These are phyloP conservation scores for Mesembrinibis cayennensis DNA, from an alignment of 2,113 vertebrate genomes.

Conservation along the genomic window DNA sequence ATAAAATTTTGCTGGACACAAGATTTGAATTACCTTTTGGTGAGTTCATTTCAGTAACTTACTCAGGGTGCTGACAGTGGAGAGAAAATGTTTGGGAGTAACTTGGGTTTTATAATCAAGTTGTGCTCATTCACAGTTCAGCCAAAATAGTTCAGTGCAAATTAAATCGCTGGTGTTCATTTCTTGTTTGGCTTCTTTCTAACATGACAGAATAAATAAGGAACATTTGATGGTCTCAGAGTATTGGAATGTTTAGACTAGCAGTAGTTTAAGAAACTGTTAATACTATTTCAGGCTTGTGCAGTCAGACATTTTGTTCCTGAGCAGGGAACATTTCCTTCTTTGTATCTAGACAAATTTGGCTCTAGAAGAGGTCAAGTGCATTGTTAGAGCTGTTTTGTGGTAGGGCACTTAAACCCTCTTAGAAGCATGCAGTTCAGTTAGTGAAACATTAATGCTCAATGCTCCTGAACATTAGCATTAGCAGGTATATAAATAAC, in stretches of 20 bases:
- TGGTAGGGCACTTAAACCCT: not conserved
- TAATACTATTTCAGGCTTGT: not conserved
- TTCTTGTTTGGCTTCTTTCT: not conserved
- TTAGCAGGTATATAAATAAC: constrained; percentile 26
- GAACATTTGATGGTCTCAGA: not conserved
- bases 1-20: constrained; percentile 90
- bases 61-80: not conserved
- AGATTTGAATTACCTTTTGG: constrained; percentile 96
- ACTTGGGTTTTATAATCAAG: not conserved
- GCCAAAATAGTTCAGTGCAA: not conserved
- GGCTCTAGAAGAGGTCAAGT: not conserved
- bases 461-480: not conserved
- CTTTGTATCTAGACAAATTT: not conserved
- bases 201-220: not conserved
- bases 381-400: not conserved
- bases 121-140: not conserved
- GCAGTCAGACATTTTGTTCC: not conserved
- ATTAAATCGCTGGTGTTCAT: not conserved
- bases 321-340: not conserved
- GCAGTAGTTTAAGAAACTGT: not conserved
- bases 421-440: not conserved
- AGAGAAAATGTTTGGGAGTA: not conserved
- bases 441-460: constrained; percentile 11
- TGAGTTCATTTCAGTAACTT: constrained; percentile 71
- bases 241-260: not conserved